Base-by-base conservation (phyloP, 2,113 vertebrate species). In the Xyliphius kryptos region DNA sequence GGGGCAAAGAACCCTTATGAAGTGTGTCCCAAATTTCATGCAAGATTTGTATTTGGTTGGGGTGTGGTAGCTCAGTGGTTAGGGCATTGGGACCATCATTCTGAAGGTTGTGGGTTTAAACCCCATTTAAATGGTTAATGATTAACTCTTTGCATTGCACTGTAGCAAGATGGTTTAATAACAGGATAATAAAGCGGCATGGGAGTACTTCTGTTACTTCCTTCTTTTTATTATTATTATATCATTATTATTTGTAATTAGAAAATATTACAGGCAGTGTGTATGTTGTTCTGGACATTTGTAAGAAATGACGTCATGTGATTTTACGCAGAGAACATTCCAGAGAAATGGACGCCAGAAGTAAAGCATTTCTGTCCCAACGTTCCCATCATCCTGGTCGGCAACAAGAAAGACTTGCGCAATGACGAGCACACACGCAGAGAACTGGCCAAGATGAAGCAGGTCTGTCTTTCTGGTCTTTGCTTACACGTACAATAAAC, bases 301-400 rank as follows among this genome's bases (percentile, higher is more conserved):
- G 26, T 32, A n/a, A 15, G n/a, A n/a, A 5, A 15, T 15, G 13
- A 12, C 10, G 9, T 14, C 56, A 21, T 56, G 8, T 13, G 7
- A 1, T 53, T 14, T 63, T 32, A 63, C 76, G 19, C 72, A 98
- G 95, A 97, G 81, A 97, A 98, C 82, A 97, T 98, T 84, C 94
- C 95, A 0, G 95, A 98, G 83, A 98, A 98, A 75, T 98, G 95
- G 95, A 98, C 94, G 0, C 95, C 93, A 0, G 95, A 98, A 79
- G 95, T 98, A 74, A 98, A 97, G 79, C 95, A 97, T 72, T 98
- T 98, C 80, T 98, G 95, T 76, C 95, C 95, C 69, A 97, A 93
- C 0, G 95, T 98, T 66, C 95, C 95, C 3, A 98, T 98, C 82
- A 98, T 97, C 79, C 89, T 98, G 0, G 93, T 98, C 75, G 95